Conservation (phyloP, 2,797 vertebrate genomes). For the Peromyscus eremicus region DNA sequence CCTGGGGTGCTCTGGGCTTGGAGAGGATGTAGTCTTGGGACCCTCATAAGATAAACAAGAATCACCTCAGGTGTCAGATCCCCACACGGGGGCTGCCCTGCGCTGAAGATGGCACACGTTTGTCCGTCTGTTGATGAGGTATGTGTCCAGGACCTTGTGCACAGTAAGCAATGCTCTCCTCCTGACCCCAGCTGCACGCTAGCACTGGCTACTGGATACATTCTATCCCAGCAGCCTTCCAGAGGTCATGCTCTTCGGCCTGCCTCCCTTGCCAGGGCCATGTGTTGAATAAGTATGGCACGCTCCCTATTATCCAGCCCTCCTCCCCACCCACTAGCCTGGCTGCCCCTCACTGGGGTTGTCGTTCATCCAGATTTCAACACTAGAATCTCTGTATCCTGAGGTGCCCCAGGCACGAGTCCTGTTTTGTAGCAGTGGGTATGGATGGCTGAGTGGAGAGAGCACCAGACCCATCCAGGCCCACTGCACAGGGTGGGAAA, state of each 20-base stretch:
- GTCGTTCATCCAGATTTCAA: neutral
- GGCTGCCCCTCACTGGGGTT: neutral
- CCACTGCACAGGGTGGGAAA: fast-evolving
- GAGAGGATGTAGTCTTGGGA: neutral
- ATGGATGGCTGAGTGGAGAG: neutral
- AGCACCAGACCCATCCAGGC: neutral
- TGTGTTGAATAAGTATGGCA: neutral
- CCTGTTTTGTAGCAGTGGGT: neutral
- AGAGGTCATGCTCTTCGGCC: neutral
- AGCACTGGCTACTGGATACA: fast-evolving
- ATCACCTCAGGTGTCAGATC: fast-evolving
- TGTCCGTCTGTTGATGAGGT: neutral
- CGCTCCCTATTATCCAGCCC: fast-evolving
- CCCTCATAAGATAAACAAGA: neutral
- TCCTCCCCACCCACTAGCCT: neutral
- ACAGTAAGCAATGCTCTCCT: neutral
- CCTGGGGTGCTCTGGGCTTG: neutral
- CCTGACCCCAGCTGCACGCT: too few relatives aligned
- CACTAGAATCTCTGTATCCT: neutral
- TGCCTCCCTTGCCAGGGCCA: neutral
- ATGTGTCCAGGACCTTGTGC: neutral
- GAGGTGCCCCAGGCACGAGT: neutral
- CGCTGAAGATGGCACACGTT: fast-evolving
- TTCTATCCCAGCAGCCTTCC: neutral
- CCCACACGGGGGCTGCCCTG: fast-evolving